Evolutionary conservation across 2,888 invertebrate genomes (phyloP).

Genomic region (Amphipoea oculea): DNA sequence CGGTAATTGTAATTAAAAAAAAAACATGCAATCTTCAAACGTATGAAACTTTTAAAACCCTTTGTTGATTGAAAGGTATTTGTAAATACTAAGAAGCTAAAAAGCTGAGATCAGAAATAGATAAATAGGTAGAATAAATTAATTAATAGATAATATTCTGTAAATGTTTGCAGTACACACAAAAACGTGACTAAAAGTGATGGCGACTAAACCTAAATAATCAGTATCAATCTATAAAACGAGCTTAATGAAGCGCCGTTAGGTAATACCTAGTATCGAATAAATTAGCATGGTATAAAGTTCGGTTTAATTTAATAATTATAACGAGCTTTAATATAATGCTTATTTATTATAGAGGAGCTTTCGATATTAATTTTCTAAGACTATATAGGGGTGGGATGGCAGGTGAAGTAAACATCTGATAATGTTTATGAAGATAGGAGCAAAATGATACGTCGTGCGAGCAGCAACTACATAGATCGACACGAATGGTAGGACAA

Average conservation of each 20-base stretch:
- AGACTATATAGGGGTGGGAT: background rate
- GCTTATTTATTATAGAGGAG: constrained; percentile 8
- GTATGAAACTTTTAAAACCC: too few species aligned
- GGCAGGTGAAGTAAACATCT: background rate
- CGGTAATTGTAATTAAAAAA: too few species aligned
- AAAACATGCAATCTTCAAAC: background rate
- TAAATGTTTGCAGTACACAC: background rate
- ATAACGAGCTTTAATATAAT: constrained; percentile 4
- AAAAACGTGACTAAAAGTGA: background rate
- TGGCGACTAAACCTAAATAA: background rate
- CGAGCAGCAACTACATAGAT: too few species aligned
- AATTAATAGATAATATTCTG: background rate
- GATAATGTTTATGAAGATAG: background rate
- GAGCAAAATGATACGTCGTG: background rate
- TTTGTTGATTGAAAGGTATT: background rate
- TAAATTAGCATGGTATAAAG: constrained; percentile 24
- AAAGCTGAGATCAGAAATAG: background rate
- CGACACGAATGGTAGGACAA: background rate
- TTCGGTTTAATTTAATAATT: constrained; percentile 33
- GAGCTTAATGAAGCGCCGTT: constrained; percentile 9
- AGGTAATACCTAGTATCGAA: constrained; percentile 19
- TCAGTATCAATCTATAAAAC: constrained; percentile 1
- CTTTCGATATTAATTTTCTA: constrained; percentile 13
- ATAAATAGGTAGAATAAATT: too few species aligned
- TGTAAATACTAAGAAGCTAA: background rate